Base-by-base conservation (phyloP, 1,140 invertebrate species). In the Oryctes rhinoceros region DNA sequence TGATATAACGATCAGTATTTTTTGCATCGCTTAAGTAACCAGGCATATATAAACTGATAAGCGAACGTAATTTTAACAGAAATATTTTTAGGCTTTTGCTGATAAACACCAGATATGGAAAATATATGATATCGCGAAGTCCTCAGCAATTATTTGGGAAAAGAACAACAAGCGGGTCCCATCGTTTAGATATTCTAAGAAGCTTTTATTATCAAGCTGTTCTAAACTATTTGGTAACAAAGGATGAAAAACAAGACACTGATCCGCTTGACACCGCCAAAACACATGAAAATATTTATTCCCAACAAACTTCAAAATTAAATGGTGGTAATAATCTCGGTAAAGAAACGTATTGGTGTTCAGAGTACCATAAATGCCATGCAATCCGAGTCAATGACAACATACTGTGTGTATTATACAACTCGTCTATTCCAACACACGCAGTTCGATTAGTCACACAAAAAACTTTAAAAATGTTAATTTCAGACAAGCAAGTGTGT, bases 341-440 rank as follows among this genome's bases (percentile, higher is more conserved):
- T 62, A 87, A 89, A 86, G 95, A 96, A 88, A 93, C 93, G 4
- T 96, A 95, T 86, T 93, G 94, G 91, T 93, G 93, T 85, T 94
- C 94, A 0, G 94, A 96, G 86, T 94, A 94, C 86, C 93, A 96
- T 86, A 96, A 96, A 88, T 95, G 94, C 84, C 94, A 96, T 83
- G 93, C 91, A 13, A 84, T 92, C 10, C 90, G 90, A 85, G 88
- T 90, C 24, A 89, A 88, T 15, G 88, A 92, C 83, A 89, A 93
- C 80, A 88, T 94, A 81, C 89, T 94, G 78, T 94, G 93, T 83
- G 91, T 92, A 7, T 85, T 95, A 0, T 94, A 93, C 85, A 89
- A 91, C 18, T 91, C 93, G 13, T 87, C 90, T 10, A 89, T 94
- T 5, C 93, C 93, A 65, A 92, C 90, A 74, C 90, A 92, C 83